Evolutionary conservation across 1,140 invertebrate genomes (phyloP), one percentile per base, ranked within the genome.

Genomic region (Limonius californicus): DNA sequence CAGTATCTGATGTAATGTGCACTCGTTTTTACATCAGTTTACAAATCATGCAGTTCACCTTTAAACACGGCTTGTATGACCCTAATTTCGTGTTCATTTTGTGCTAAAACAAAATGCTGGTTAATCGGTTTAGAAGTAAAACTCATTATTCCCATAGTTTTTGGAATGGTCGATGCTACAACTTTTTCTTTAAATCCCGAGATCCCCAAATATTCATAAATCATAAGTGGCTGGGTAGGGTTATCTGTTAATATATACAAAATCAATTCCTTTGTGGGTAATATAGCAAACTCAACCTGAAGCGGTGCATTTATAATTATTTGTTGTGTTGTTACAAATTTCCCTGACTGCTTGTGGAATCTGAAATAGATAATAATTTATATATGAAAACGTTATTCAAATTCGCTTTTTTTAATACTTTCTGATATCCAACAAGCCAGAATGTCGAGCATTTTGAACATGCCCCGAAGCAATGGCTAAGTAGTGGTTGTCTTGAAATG

Each of bases 251-350:
- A 55, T 8, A 72, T 57, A 54, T 71, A 71, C n/a, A 74, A 58
- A 21, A 72, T 47, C 21, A 74, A 63, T 63, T 74, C 70, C 18
- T 70, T 63, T 43, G 69, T 65, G 8, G 72, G 67, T 23, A 74
- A 57, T 8, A 67, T 50, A 20, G 61, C 54, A 54, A 74, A 70
- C 57, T 72, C 58, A 1, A 74, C 62, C 62, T 71, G 59, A 6
- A 65, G 58, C 15, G 72, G 72, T 3, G 63, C 61, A 59, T 59
- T 61, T 19, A 68, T 27, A 19, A 54, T n/a, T 53, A 74, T 55
- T 3, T 57, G 61, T 63, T 72, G 69, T 14, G 2, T 12, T 2
- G 8, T 39, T 39, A 6, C n/a, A 39, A 39, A 39, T 39, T 39
- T 12, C 11, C n/a, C 2, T 12, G 11, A 12, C 8, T 12, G 14